These are phyloP conservation scores for Rissa tridactyla DNA, from an alignment of 2,113 vertebrate species.

Conservation along the genomic window DNA sequence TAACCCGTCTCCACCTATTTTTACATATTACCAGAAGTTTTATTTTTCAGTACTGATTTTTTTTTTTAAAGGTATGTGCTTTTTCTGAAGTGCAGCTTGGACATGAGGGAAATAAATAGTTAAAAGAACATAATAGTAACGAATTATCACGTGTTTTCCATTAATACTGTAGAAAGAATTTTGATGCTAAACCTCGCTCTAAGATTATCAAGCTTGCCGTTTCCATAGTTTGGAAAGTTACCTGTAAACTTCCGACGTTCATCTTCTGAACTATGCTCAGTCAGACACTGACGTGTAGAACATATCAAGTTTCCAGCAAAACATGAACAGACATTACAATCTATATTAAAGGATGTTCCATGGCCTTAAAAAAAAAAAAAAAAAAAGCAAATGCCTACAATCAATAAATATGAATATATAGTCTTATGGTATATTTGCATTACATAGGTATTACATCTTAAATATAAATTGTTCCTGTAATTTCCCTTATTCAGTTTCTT, in stretches of 20 bases:
- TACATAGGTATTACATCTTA: background rate
- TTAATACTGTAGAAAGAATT: background rate
- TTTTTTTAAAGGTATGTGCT: background rate
- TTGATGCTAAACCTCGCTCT: background rate
- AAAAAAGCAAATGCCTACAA: background rate
- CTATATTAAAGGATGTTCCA: slow-evolving; percentile 84
- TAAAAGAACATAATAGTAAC: background rate
- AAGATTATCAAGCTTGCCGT: background rate
- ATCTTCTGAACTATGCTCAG: slow-evolving; percentile 78
- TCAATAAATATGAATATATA: background rate
- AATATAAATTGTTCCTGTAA: background rate
- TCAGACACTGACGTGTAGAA: slow-evolving; percentile 85
- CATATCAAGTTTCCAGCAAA: slow-evolving; percentile 89
- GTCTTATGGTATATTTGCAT: background rate
- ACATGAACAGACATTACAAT: slow-evolving; percentile 92
- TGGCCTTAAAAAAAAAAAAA: slow-evolving; percentile 78
- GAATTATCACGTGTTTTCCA: background rate
- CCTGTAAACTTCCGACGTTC: slow-evolving; percentile 85
- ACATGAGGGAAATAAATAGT: background rate
- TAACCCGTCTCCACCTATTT: background rate
- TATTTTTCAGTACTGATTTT: background rate
- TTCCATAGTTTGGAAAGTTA: slow-evolving; percentile 21
- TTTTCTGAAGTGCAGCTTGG: background rate
- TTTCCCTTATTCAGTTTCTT: background rate
- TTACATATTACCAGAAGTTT: background rate